phyloP scores from a whole-genome alignment of 2,113 vertebrate species.

The Illadopsis cleaveri region DNA sequence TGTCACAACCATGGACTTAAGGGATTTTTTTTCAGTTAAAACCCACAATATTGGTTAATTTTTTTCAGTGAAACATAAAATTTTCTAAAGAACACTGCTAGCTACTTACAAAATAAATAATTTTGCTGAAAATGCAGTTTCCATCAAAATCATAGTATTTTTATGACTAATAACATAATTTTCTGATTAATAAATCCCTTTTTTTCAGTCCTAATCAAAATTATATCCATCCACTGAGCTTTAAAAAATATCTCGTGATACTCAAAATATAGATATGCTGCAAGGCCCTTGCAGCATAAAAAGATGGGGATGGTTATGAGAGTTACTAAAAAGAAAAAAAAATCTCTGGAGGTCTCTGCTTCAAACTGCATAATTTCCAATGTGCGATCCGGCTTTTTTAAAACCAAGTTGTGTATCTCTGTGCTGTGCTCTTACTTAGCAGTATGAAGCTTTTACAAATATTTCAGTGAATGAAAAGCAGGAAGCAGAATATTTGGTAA shows the following conservation, averaged over 20 bases:
- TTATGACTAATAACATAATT: background rate
- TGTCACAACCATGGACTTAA: background rate
- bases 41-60: background rate
- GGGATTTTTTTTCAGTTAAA: background rate
- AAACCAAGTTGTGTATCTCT: background rate
- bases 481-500: background rate
- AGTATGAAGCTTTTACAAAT: background rate
- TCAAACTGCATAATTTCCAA: background rate
- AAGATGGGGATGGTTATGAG: background rate
- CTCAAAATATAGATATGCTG: background rate
- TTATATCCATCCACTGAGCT: background rate
- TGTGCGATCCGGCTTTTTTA: background rate
- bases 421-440: background rate
- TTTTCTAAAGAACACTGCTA: background rate
- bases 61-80: background rate
- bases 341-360: background rate
- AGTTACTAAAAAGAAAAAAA: background rate
- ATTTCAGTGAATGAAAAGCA: background rate
- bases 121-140: background rate
- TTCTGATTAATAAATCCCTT: background rate
- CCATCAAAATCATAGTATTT: background rate
- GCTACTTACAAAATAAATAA: background rate
- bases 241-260: background rate
- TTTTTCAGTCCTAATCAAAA: background rate
- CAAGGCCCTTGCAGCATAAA: background rate